Percentiles rank a stretch among this genome's conserved stretches.
Evolutionary conservation across 2,113 vertebrate species (phyloP).

Genomic region (Bombycilla garrulus): DNA sequence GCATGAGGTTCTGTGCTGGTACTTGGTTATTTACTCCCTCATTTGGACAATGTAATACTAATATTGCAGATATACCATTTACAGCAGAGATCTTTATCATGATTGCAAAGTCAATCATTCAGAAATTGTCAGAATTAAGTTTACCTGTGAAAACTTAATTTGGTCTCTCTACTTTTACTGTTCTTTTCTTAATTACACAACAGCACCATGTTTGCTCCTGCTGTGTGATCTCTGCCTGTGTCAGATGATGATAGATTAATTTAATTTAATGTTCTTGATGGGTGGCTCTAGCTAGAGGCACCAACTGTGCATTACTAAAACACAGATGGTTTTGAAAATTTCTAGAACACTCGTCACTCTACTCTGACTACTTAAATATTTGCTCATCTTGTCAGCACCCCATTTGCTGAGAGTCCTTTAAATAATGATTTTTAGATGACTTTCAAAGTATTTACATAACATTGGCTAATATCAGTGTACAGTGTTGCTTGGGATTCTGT

Average conservation of each 20-base stretch:
- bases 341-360: not conserved
- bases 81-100: not conserved
- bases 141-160: not conserved
- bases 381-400: not conserved
- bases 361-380: slow-evolving; percentile 20
- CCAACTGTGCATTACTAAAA: slow-evolving; percentile 24
- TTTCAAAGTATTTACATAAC: not conserved
- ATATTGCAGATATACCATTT: fast-evolving
- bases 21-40: not conserved
- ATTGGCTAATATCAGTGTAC: not conserved
- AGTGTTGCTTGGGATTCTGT: not conserved
- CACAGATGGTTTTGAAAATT: slow-evolving; percentile 26
- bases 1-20: not conserved
- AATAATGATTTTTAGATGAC: not conserved
- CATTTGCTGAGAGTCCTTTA: not conserved
- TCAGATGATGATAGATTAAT: not conserved
- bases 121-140: not conserved
- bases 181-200: not conserved
- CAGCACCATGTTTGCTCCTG: not conserved
- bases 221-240: not conserved
- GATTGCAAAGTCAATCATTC: not conserved
- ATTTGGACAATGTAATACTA: not conserved
- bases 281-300: not conserved
- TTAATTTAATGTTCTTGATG: slow-evolving; percentile 11
- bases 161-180: not conserved